Evolutionary conservation across 2,113 vertebrate species (phyloP).

Genomic region (Rhegmatorhina hoffmannsi): DNA sequence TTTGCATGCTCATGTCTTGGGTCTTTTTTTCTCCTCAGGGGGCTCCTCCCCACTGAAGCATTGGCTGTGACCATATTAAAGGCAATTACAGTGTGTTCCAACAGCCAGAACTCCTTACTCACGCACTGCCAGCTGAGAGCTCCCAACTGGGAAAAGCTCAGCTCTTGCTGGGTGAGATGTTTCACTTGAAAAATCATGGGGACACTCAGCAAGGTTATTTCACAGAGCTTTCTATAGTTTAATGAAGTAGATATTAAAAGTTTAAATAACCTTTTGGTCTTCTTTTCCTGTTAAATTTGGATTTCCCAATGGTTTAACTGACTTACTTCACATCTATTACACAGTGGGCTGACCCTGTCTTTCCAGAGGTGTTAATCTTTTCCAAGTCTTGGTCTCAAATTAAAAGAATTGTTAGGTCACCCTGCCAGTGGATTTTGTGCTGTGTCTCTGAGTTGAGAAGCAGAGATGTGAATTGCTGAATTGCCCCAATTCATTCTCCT

Average conservation of each 20-base stretch:
- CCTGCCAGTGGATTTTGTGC: background rate
- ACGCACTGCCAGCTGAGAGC: background rate
- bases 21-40: background rate
- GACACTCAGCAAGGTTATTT: constrained; percentile 15
- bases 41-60: background rate
- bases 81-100: background rate
- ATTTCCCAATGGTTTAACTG: background rate
- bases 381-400: background rate
- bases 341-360: background rate
- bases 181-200: constrained; percentile 14
- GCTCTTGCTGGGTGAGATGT: background rate
- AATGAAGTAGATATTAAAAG: background rate
- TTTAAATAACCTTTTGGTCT: constrained; percentile 28
- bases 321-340: background rate
- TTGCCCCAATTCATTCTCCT: background rate
- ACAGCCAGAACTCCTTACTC: background rate
- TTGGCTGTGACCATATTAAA: background rate
- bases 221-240: background rate
- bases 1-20: background rate
- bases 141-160: background rate
- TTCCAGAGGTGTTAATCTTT: background rate
- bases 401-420: background rate
- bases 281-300: background rate
- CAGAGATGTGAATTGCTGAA: background rate
- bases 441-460: background rate